Evolutionary conservation across 1,140 invertebrate species (phyloP).

Genomic region (Tenebrio molitor): DNA sequence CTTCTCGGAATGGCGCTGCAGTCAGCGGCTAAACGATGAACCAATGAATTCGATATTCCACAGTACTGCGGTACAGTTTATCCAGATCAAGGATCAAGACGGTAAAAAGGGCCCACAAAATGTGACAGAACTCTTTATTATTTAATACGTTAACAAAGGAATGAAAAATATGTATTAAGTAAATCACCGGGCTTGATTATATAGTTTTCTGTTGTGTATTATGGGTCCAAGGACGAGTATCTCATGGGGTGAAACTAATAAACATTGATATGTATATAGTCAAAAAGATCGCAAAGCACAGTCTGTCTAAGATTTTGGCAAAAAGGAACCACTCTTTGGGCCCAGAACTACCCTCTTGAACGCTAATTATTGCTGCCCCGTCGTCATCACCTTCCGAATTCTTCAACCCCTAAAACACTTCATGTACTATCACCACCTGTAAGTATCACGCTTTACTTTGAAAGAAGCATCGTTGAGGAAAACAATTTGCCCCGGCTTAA

Average conservation of each 20-base stretch:
- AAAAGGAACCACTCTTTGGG: constrained; percentile 55
- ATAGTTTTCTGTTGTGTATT: no score
- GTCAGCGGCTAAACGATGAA: no score
- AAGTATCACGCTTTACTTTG: constrained; percentile 59
- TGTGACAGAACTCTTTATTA: no score
- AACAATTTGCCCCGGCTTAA: constrained; percentile 57
- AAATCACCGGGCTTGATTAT: no score
- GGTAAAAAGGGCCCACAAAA: no score
- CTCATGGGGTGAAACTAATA: constrained; percentile 49
- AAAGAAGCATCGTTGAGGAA: constrained; percentile 57
- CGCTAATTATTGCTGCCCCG: constrained; percentile 13
- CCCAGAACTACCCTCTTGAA: no score
- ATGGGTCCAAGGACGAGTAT: neutral
- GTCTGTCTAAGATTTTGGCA: constrained; percentile 57
- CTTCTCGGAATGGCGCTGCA: no score
- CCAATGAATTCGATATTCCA: no score
- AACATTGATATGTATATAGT: constrained; percentile 58
- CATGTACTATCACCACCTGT: neutral
- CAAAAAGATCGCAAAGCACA: constrained; percentile 56
- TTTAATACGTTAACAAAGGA: no score
- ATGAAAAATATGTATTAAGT: no score
- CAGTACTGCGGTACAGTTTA: no score
- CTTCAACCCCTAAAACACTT: neutral
- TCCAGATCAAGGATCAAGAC: no score
- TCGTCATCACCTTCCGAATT: constrained; percentile 57